Evolutionary conservation across 1,140 invertebrate species (phyloP).

Genomic region (Mya arenaria): DNA sequence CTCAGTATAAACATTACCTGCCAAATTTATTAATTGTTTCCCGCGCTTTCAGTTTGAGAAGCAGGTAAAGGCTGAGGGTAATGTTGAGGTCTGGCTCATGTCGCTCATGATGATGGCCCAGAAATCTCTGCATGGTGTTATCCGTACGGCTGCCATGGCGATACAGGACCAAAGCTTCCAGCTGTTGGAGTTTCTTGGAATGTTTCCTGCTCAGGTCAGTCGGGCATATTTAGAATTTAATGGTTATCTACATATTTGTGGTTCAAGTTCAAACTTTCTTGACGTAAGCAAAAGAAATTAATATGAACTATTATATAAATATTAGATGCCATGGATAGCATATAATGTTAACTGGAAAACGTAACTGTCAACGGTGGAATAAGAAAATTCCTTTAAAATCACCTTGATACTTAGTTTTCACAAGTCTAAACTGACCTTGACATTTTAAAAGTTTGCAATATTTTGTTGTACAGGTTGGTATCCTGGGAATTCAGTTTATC

Average conservation of each 20-base stretch:
- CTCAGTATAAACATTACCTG: not conserved
- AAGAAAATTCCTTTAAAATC: too few relatives aligned
- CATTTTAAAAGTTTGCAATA: not conserved
- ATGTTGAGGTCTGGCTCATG: constrained; percentile 97
- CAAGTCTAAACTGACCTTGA: too few relatives aligned
- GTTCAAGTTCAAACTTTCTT: too few relatives aligned
- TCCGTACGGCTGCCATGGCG: constrained; percentile 90
- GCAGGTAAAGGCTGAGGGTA: constrained; percentile 95
- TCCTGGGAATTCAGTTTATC: constrained; percentile 80
- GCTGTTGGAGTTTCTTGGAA: constrained; percentile 92
- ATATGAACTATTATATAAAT: too few relatives aligned
- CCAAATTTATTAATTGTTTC: too few relatives aligned
- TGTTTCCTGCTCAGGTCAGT: constrained; percentile 97
- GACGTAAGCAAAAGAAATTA: too few relatives aligned
- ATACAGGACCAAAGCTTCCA: constrained; percentile 95
- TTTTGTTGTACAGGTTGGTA: constrained; percentile 74
- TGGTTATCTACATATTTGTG: too few relatives aligned
- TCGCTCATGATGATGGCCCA: constrained; percentile 93
- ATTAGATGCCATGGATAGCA: too few relatives aligned
- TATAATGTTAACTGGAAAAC: too few relatives aligned
- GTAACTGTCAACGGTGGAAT: too few relatives aligned
- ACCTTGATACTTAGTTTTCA: too few relatives aligned
- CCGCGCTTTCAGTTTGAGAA: constrained; percentile 90
- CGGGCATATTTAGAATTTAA: too few relatives aligned
- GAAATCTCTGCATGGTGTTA: constrained; percentile 95